Percentiles rank a stretch among this genome's conserved stretches.
phyloP scores from a whole-genome alignment of 2,797 vertebrate genomes.

The Scleropages formosus region DNA sequence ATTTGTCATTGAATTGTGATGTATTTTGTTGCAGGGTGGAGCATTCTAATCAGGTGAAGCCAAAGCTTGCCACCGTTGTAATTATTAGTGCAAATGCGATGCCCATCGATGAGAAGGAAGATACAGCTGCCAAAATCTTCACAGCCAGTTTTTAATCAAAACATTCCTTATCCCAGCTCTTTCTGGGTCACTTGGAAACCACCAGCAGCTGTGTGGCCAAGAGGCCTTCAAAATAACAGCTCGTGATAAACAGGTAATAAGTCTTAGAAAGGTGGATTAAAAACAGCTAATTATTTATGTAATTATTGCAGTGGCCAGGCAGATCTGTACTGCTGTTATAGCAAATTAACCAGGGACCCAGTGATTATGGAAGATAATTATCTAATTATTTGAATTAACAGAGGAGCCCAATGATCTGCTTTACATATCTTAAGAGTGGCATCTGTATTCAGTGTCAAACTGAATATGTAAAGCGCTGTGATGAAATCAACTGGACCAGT shows the following conservation, averaged over 20 bases:
- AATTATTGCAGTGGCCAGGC: neutral
- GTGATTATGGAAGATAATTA: neutral
- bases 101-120: too few relatives aligned
- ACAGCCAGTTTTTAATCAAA: too few relatives aligned
- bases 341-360: conserved; percentile 8
- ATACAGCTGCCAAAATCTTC: too few relatives aligned
- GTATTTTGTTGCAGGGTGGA: too few relatives aligned
- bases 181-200: neutral
- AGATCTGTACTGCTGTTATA: neutral
- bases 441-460: conserved; percentile 4
- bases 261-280: neutral
- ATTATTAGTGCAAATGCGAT: too few relatives aligned
- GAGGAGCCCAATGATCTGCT: neutral
- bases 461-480: neutral
- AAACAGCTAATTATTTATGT: conserved; percentile 1
- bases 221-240: neutral
- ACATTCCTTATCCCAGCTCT: too few relatives aligned
- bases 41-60: too few relatives aligned
- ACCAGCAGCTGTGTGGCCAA: neutral
- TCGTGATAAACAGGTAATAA: neutral
- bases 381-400: conserved; percentile 25
- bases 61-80: too few relatives aligned
- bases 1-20: too few relatives aligned
- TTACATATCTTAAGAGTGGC: neutral
- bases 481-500: neutral